Conservation (phyloP, 1,140 invertebrate genomes). For the Vollenhovia emeryi region DNA sequence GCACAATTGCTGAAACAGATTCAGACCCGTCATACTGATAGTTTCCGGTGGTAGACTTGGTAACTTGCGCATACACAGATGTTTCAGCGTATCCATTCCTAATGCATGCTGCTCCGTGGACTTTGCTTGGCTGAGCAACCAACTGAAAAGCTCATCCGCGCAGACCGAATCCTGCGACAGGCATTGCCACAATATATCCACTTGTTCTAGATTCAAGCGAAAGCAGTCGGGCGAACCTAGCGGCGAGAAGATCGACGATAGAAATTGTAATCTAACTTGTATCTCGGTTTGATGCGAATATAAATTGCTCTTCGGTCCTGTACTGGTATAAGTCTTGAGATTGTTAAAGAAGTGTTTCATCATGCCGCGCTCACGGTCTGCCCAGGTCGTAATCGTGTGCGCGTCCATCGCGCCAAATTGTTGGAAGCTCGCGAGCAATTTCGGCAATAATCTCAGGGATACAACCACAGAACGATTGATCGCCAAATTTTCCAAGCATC, state of each 20-base stretch:
- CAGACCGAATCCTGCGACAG: conserved; percentile 93
- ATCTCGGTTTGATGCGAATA: conserved; percentile 96
- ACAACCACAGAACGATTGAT: conserved; percentile 95
- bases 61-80: conserved; percentile 95
- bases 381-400: conserved; percentile 94
- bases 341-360: conserved; percentile 97
- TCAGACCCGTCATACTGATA: conserved; percentile 96
- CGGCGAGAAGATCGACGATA: conserved; percentile 96
- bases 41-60: conserved; percentile 94
- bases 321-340: conserved; percentile 88
- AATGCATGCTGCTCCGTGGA: conserved; percentile 96
- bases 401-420: conserved; percentile 94
- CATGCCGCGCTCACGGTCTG: conserved; percentile 95
- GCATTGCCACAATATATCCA: conserved; percentile 96
- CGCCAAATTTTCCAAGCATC: conserved; percentile 95
- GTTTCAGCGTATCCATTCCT: conserved; percentile 93
- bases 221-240: conserved; percentile 95
- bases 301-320: conserved; percentile 83
- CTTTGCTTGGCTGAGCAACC: conserved; percentile 95
- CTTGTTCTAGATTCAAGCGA: conserved; percentile 94
- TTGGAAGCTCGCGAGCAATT: conserved; percentile 96
- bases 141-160: conserved; percentile 96
- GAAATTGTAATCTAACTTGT: conserved; percentile 95
- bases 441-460: conserved; percentile 94
- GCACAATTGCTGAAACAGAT: conserved; percentile 95